Base-by-base conservation (phyloP, 2,113 vertebrate genomes). In the Bubo blakistoni region DNA sequence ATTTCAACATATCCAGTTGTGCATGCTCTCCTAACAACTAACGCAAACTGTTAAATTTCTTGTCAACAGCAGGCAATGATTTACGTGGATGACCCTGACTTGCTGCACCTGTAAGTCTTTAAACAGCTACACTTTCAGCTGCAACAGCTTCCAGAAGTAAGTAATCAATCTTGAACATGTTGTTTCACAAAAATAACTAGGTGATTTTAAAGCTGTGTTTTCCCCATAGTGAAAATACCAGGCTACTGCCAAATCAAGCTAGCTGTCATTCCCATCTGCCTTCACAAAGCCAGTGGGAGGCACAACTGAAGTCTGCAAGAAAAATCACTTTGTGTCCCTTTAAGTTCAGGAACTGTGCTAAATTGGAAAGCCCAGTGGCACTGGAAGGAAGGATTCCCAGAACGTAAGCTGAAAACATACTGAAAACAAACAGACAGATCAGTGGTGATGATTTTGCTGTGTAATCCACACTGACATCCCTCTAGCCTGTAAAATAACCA, bases 401-500 rank as follows among this genome's bases (percentile, higher is more conserved):
- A 36, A 36, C n/a, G 9, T 34, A 54, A 8, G 17, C 54, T 62
- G 26, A 34, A 71, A 84, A 69, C 27, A n/a, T 13, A 18, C 42
- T n/a, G 38, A 10, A 63, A 55, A 44, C 49, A 63, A 55, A 38
- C 49, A 47, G 85, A 61, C 40, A 86, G 51, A 51, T 55, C 6
- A 1, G 9, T 2, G 9, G 72, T 63, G 92, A 22, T 25, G 46
- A 11, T 57, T 79, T 82, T 7, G 34, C 85, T 42, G 61, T 20
- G 38, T 32, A 15, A 58, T 30, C 44, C 62, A 30, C 13, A 1
- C 40, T 57, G 84, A 34, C n/a, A 65, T 27, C 61, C 42, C 73
- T 57, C 2, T 1, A 11, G 51, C 3, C 32, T 0, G 0, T 55
- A 1, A 19, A 70, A 19, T 6, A 11, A 11, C 27, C 34, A 16